Evolutionary conservation across 2,888 invertebrate species (phyloP).

Genomic region (Arge pagana): DNA sequence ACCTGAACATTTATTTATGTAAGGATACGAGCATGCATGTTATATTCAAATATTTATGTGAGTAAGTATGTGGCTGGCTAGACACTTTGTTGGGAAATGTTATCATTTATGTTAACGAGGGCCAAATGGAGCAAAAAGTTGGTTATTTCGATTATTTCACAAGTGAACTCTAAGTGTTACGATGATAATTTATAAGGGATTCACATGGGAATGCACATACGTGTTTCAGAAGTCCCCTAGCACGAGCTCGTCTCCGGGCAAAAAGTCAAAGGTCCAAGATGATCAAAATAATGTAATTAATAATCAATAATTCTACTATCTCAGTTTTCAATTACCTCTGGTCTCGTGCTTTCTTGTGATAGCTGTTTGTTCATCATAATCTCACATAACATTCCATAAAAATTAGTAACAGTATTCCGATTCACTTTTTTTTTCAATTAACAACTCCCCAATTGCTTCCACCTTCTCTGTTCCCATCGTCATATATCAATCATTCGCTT

Average conservation of each 20-base stretch:
- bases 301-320: constrained; percentile 55
- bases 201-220: constrained; percentile 50
- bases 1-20: no score
- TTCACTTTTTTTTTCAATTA: constrained; percentile 23
- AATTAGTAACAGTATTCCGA: constrained; percentile 26
- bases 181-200: constrained; percentile 31
- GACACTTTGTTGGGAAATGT: background rate
- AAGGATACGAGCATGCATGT: no score
- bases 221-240: constrained; percentile 57
- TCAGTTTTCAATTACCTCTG: constrained; percentile 44
- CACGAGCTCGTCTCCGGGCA: constrained; percentile 56
- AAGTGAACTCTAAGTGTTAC: constrained; percentile 9
- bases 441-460: constrained; percentile 31
- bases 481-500: constrained; percentile 43
- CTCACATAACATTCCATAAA: constrained; percentile 37
- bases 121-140: background rate
- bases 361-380: constrained; percentile 39
- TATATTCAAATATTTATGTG: no score
- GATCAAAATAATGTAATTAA: constrained; percentile 57
- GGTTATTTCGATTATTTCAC: background rate
- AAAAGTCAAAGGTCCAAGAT: constrained; percentile 56
- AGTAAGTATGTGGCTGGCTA: no score
- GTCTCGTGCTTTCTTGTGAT: constrained; percentile 36
- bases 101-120: background rate
- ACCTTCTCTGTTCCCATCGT: constrained; percentile 34